Evolutionary conservation across 2,888 invertebrate genomes (phyloP), one percentile per base, ranked within the genome.

Genomic region (Eupithecia abbreviata): DNA sequence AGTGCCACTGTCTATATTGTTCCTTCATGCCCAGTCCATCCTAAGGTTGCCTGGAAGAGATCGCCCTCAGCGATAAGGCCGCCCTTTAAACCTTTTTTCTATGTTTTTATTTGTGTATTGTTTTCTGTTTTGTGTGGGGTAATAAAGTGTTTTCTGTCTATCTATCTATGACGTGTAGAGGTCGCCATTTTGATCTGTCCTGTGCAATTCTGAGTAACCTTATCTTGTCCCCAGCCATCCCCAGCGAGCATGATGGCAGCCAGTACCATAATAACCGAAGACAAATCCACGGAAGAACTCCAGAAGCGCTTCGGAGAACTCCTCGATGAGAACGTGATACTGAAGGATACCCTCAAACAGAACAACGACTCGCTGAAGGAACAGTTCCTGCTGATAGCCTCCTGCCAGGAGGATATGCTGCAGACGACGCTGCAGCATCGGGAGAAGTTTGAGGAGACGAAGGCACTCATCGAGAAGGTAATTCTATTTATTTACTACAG

Each of bases 311-410:
- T 96, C 75, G 94, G 92, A 0, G 95, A 96, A 72, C 84, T 96
- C 1, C 86, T 96, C 0, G 95, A 96, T 79, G 96, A 96, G 85
- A 96, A 96, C 84, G 85, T 93, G 0, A 92, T 95, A 45, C 86
- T 96, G 58, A 95, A 95, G 86, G 96, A 96, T 81, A 96, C 96
- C 0, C 87, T 97, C 58, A 94, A 95, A 41, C 96, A 96, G 82
- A 97, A 97, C 85, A 97, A 97, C 82, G 91, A 96, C 68, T 96
- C 96, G 0, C 96, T 97, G 96, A 97, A 96, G 84, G 95, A 96
- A 69, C 97, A 97, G 88, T 96, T 96, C 81, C 90, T 95, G 51
- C 93, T 95, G 71, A 94, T 97, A 62, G 93, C 95, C 0, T 93
- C 92, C 0, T 97, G 96, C 91, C 96, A 97, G 83, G 96, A 96